Percentiles rank a stretch among this genome's conserved stretches.
These are phyloP conservation scores for Callyntrura sp. DNA, from an alignment of 2,888 invertebrate species.

Conservation along the genomic window DNA sequence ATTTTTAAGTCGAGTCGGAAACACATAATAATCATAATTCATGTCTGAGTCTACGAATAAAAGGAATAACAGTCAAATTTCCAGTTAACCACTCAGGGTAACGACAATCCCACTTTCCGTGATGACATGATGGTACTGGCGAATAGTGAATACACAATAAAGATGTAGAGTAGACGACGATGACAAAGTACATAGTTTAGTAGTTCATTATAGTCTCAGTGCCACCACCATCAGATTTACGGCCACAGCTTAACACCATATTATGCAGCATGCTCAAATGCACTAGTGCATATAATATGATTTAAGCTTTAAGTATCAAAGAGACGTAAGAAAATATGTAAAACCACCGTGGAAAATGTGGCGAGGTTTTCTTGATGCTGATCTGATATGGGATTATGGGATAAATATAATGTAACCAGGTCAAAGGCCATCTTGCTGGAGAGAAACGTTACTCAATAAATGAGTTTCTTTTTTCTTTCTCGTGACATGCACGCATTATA, in stretches of 20 bases:
- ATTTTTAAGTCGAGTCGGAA: conserved; percentile 8
- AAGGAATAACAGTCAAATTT: not conserved
- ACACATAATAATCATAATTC: conserved; percentile 35
- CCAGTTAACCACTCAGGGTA: not conserved
- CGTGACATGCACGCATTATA: not conserved
- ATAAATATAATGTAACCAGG: conserved; percentile 17
- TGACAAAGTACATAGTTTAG: not conserved
- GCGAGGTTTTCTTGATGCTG: not conserved
- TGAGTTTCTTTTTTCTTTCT: not conserved
- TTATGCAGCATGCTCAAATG: no score
- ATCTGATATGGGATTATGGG: no score
- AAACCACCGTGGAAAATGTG: no score
- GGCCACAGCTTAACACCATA: no score
- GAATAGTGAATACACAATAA: no score
- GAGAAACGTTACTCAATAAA: conserved; percentile 27
- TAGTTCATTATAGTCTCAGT: conserved; percentile 9
- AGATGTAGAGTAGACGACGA: not conserved
- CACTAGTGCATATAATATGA: no score
- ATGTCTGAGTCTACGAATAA: not conserved
- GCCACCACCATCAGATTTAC: not conserved
- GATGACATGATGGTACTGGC: not conserved
- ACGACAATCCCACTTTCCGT: not conserved
- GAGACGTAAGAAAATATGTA: not conserved
- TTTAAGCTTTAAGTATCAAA: no score
- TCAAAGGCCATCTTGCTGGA: conserved; percentile 36